These are phyloP conservation scores for Mionectes macconnelli DNA, from an alignment of 2,113 vertebrate species.

Conservation along the genomic window DNA sequence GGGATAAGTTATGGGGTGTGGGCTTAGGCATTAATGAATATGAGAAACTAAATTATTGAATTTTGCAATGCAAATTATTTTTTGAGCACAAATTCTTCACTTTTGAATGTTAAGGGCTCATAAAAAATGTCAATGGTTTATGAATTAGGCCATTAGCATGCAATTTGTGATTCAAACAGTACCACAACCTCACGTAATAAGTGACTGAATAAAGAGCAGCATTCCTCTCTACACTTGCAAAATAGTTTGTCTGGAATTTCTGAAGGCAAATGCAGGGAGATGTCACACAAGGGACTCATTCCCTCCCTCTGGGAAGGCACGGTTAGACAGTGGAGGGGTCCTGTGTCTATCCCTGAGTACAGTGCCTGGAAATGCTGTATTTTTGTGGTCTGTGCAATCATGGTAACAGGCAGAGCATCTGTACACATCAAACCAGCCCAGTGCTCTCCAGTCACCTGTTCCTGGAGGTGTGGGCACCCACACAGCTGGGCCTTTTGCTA, in stretches of 20 bases:
- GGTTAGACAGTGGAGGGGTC: background rate
- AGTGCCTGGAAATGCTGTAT: background rate
- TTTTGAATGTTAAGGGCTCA: slow-evolving; percentile 79
- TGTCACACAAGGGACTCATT: slow-evolving; percentile 2
- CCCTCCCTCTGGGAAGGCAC: background rate
- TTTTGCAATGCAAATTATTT: slow-evolving; percentile 84
- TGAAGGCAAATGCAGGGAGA: background rate
- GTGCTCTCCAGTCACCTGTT: background rate
- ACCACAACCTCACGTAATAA: slow-evolving; percentile 64
- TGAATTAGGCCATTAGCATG: slow-evolving; percentile 82
- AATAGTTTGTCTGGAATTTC: slow-evolving; percentile 65
- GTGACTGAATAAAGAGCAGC: slow-evolving; percentile 65
- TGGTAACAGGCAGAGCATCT: background rate
- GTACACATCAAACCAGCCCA: fast-evolving
- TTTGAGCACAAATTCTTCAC: slow-evolving; percentile 82
- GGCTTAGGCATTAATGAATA: slow-evolving; percentile 80
- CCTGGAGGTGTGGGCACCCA: fast-evolving
- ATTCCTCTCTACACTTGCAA: slow-evolving; percentile 51
- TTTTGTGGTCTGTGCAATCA: background rate
- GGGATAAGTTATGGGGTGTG: slow-evolving; percentile 79
- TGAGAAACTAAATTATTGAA: slow-evolving; percentile 80
- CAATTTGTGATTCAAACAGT: slow-evolving; percentile 78
- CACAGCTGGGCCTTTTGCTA: background rate
- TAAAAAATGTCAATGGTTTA: slow-evolving; percentile 83
- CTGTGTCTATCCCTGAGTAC: background rate